Evolutionary conservation across 2,113 vertebrate species (phyloP).

Genomic region (Epinephelus moara): DNA sequence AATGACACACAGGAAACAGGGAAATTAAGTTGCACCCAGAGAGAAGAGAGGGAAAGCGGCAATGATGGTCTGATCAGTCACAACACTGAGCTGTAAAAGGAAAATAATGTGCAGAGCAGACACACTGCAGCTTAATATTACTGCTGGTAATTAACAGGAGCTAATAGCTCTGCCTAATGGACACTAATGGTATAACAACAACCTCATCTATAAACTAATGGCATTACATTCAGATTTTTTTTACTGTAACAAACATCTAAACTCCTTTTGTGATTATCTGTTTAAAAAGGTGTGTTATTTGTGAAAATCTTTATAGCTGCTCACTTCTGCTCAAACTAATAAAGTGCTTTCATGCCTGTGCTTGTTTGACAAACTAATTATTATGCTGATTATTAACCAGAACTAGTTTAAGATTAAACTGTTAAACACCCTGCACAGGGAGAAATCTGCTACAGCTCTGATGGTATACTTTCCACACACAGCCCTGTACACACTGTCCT

Average conservation of each 20-base stretch:
- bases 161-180: constrained; percentile 46
- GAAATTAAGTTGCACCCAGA: not conserved
- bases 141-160: constrained; percentile 2
- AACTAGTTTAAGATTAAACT: not conserved
- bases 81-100: constrained; percentile 16
- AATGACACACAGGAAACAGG: not conserved
- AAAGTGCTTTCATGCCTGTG: not conserved
- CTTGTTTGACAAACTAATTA: not conserved
- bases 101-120: not conserved
- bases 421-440: constrained; percentile 3
- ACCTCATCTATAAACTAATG: constrained; percentile 6
- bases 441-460: constrained; percentile 11
- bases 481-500: constrained; percentile 33
- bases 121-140: not conserved
- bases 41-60: not conserved
- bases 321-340: not conserved
- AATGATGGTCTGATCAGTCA: not conserved
- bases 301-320: not conserved
- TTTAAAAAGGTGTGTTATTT: no score
- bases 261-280: not conserved
- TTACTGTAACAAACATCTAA: not conserved
- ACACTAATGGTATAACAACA: constrained; percentile 21
- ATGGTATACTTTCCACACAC: constrained; percentile 20
- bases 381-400: not conserved
- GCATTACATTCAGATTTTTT: not conserved